Base-by-base conservation (phyloP, 2,888 invertebrate genomes). In the Sminthurides aquaticus region DNA sequence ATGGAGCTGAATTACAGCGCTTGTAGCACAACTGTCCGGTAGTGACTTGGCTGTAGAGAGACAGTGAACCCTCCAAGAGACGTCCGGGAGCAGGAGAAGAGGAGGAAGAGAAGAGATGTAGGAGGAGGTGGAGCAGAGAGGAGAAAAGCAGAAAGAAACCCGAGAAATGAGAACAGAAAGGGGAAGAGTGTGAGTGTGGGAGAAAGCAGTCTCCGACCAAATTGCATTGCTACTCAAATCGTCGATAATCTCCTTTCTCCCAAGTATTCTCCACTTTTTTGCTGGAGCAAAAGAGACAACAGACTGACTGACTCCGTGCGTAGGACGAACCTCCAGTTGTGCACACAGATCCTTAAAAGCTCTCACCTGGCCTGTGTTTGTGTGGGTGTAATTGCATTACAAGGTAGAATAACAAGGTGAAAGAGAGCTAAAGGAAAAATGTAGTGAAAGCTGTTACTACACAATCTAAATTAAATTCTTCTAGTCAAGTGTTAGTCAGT, bases 91-190 rank as follows among this genome's bases (percentile, higher is more conserved):
- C 8, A 15, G 5, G 15, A 15, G 43, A 34, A 34, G 43, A 34
- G 43, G 15, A 34, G 43, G 43, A 34, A 34, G 43, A 34, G 43
- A 34, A 34, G 15, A 34, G 15, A 15, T 5, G 43, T 34, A 34
- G 43, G 43, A 34, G 43, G 43, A 34, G 43, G 43, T 11, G 43
- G 15, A 34, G 43, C 8, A 34, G 43, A 15, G 58, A 64, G 28
- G 28, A 64, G 26, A 64, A 28, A 34, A 58, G 34, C 43, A 43
- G 28, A 20, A 27, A 18, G n/a, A 59, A 18, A 26, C 28, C 49
- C 28, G 18, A 60, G 15, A 28, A 57, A n/a, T n/a, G 28, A 49
- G 43, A 15, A 15, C 43, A 34, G 43, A 34, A 34, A 34, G 15
- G 43, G 15, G 43, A 34, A 15, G 43, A 34, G 15, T 5, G 43